Conservation (phyloP, 1,140 invertebrate species). For the Bombus impatiens region DNA sequence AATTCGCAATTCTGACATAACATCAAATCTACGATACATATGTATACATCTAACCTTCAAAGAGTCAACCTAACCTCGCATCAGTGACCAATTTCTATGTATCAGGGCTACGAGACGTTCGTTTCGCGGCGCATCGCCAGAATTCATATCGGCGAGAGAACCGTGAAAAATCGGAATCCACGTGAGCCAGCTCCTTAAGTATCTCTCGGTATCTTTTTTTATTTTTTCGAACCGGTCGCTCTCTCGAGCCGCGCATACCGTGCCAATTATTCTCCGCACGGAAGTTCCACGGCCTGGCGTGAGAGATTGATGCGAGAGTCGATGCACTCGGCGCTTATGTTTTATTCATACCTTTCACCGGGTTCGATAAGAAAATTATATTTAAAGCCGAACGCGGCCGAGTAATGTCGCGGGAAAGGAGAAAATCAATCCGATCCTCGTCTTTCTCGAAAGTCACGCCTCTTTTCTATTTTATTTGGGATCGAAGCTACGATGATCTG, state of each 20-base stretch:
- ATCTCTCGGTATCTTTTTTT: background rate
- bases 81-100: background rate
- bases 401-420: slow-evolving; percentile 48
- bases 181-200: slow-evolving; percentile 2
- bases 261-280: slow-evolving; percentile 59
- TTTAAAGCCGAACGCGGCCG: slow-evolving; percentile 53
- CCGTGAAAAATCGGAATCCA: slow-evolving; percentile 21
- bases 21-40: background rate
- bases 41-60: background rate
- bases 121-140: background rate
- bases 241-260: slow-evolving; percentile 44
- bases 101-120: background rate
- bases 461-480: background rate
- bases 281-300: slow-evolving; percentile 57
- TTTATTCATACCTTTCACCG: slow-evolving; percentile 65
- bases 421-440: slow-evolving; percentile 17
- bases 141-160: background rate
- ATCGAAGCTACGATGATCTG: too few species aligned
- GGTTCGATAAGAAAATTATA: slow-evolving; percentile 64
- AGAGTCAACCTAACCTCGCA: background rate
- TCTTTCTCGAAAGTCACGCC: background rate
- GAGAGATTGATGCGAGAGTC: slow-evolving; percentile 60
- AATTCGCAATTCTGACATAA: background rate
- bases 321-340: slow-evolving; percentile 56
- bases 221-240: background rate